Percentiles rank a stretch among this genome's conserved stretches.
phyloP scores from a whole-genome alignment of 2,113 vertebrate genomes.

The Nematolebias whitei region DNA sequence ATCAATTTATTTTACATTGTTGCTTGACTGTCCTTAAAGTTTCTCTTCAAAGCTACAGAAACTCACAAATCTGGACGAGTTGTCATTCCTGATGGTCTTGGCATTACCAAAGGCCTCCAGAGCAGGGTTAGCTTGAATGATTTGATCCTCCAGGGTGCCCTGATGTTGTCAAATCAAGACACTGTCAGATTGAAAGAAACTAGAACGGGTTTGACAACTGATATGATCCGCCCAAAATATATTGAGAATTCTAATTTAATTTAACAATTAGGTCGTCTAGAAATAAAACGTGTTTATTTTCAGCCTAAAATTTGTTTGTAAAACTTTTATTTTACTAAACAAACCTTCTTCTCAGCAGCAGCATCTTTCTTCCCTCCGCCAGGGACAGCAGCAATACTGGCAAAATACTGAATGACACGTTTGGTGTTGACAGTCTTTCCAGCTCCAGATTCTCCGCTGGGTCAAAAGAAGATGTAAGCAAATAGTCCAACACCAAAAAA shows the following conservation, averaged over 20 bases:
- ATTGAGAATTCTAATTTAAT: too few species aligned
- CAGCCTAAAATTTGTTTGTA: not conserved
- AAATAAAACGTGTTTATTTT: not conserved
- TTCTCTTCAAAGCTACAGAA: not conserved
- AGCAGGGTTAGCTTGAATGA: constrained; percentile 84
- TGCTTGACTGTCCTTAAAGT: not conserved
- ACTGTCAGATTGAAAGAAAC: not conserved
- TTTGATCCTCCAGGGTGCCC: constrained; percentile 86
- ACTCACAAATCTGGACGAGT: constrained; percentile 88
- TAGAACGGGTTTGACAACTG: too few species aligned
- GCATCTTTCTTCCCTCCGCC: constrained; percentile 82
- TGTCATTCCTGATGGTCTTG: constrained; percentile 89
- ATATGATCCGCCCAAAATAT: too few species aligned
- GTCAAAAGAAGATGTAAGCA: constrained; percentile 1
- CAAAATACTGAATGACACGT: constrained; percentile 92
- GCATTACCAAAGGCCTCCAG: constrained; percentile 87
- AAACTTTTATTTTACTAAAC: not conserved
- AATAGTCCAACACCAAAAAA: not conserved
- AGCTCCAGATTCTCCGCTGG: constrained; percentile 92
- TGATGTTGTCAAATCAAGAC: constrained; percentile 51
- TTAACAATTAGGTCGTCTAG: not conserved
- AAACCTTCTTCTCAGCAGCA: constrained; percentile 82
- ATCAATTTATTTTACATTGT: not conserved
- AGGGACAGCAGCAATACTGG: constrained; percentile 86
- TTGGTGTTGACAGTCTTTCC: constrained; percentile 96